Percentiles rank a stretch among this genome's conserved stretches.
phyloP scores from a whole-genome alignment of 2,113 vertebrate genomes.

The Bucco capensis region DNA sequence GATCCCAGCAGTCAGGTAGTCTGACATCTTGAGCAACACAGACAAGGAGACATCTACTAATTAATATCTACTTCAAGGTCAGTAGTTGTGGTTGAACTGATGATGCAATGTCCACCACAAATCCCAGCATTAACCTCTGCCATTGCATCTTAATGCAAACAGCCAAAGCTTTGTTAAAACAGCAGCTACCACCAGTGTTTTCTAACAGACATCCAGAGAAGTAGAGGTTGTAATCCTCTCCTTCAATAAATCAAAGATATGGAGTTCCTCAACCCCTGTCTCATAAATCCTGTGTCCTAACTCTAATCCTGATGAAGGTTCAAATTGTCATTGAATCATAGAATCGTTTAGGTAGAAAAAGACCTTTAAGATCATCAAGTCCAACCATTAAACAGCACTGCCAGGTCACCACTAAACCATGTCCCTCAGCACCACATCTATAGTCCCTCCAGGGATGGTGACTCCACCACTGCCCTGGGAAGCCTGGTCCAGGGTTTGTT shows the following conservation, averaged over 20 bases:
- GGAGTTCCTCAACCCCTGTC: neutral
- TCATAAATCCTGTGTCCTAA: neutral
- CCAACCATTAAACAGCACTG: too few species aligned
- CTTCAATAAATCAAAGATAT: neutral
- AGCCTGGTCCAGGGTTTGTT: too few species aligned
- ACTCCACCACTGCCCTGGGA: too few species aligned
- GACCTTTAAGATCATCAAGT: too few species aligned
- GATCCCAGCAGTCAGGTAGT: neutral
- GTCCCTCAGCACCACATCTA: too few species aligned
- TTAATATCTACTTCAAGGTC: neutral
- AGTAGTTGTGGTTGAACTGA: neutral
- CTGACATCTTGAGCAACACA: accelerated
- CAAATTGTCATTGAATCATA: neutral
- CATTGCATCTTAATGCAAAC: too few species aligned
- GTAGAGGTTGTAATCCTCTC: accelerated
- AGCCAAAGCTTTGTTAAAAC: too few species aligned
- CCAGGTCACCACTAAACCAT: too few species aligned
- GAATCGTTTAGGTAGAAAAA: too few species aligned
- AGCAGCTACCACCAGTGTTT: accelerated
- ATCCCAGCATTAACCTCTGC: neutral
- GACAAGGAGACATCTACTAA: accelerated
- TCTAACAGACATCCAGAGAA: neutral
- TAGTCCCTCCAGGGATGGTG: too few species aligned
- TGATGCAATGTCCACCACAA: neutral
- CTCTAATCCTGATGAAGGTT: neutral